Evolutionary conservation across 1,140 invertebrate species (phyloP).

Genomic region (Mesaphorura yosii): DNA sequence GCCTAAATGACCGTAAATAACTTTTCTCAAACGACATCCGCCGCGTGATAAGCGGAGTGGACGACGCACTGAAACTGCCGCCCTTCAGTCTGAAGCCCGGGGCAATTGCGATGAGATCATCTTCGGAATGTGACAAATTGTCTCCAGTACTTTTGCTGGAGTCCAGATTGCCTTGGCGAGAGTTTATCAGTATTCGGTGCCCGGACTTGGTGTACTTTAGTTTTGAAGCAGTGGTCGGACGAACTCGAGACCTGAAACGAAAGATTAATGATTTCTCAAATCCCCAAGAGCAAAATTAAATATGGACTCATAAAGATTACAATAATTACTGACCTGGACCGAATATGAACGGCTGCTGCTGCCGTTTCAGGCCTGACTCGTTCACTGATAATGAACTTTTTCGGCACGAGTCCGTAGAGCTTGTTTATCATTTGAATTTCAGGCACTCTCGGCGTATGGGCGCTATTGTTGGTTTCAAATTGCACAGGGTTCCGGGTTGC

Average conservation of each 20-base stretch:
- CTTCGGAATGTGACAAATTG: neutral
- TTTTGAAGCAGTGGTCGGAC: conserved; percentile 1
- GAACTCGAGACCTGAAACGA: neutral
- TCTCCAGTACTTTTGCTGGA: neutral
- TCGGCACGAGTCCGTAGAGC: conserved; percentile 29
- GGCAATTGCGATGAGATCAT: neutral
- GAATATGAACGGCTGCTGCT: neutral
- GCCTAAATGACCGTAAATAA: neutral
- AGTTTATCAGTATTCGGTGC: neutral
- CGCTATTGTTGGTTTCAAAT: too few relatives aligned
- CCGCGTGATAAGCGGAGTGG: neutral
- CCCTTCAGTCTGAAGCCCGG: too few relatives aligned
- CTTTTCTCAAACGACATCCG: conserved; percentile 3
- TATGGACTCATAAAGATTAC: neutral
- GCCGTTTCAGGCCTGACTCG: neutral
- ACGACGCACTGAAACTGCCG: too few relatives aligned
- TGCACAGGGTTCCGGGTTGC: too few relatives aligned
- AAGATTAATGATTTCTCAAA: neutral
- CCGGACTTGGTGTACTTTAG: too few relatives aligned
- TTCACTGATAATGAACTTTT: conserved; percentile 26
- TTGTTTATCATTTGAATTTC: conserved; percentile 31
- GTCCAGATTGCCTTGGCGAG: neutral
- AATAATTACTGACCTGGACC: neutral
- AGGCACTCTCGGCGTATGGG: conserved; percentile 20
- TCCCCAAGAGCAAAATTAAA: neutral